Base-by-base conservation (phyloP, 2,888 invertebrate genomes). In the Nemapogon koenigi region DNA sequence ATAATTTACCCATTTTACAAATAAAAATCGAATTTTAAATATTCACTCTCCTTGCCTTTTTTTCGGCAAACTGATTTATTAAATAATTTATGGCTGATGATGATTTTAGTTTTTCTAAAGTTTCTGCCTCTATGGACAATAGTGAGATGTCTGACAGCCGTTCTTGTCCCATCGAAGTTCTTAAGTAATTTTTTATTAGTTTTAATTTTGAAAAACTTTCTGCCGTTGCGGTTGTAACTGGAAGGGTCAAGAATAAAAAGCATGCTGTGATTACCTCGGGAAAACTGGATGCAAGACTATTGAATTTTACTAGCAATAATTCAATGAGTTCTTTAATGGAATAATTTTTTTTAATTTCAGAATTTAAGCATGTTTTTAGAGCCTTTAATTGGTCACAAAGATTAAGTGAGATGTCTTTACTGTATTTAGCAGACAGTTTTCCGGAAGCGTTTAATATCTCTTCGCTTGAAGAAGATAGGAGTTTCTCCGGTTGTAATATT, bases 261-360 rank as follows among this genome's bases (percentile, higher is more conserved):
- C 45, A 49, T 41, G 44, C 45, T 49, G 43, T 49, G 33, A 45
- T 44, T 39, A 47, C 45, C 43, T 46, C 48, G 4, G 43, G 46
- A 42, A 49, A 49, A 45, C 47, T 43, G 39, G 44, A 47, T 37
- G 43, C 45, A 41, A 49, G 45, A 38, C 46, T 47, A 48, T 45
- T 47, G 43, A 49, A 47, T 42, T 48, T 46, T 44, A 46, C 36
- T 18, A 49, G 41, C 33, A 49, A 49, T 49, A 50, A 50, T 48
- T 49, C 45, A 41, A 41, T 43, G 43, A 46, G 47, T 46, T 50
- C 45, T 35, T 48, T 48, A 50, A 47, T 46, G 45, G 44, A 44
- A 45, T 49, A 22, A 39, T 37, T 50, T 47, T 49, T 46, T 45
- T 48, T 28, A 46, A 43, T 40, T 44, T n/a, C n/a, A n/a, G n/a